Evolutionary conservation across 2,888 invertebrate species (phyloP).

Genomic region (Caradrina clavipalpis): DNA sequence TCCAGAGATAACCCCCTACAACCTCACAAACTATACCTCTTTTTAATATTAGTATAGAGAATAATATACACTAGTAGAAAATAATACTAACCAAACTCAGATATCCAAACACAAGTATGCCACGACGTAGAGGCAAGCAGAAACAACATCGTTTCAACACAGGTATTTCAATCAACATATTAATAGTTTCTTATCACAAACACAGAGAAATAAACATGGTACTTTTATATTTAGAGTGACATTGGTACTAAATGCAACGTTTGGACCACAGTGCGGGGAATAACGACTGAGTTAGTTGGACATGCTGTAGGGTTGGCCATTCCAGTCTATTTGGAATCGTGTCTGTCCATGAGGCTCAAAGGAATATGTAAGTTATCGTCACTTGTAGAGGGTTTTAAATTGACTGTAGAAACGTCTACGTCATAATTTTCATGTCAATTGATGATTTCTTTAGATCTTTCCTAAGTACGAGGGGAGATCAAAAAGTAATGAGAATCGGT

Average conservation of each 20-base stretch:
- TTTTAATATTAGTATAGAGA: too few species aligned
- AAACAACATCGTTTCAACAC: constrained; percentile 56
- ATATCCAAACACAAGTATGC: constrained; percentile 56
- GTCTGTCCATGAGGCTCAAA: neutral
- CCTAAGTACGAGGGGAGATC: too few species aligned
- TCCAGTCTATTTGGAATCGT: neutral
- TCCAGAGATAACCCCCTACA: too few species aligned
- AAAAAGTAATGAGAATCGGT: too few species aligned
- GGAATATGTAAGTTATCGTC: neutral
- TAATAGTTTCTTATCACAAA: neutral
- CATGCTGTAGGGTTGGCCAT: constrained; percentile 38
- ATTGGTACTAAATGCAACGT: constrained; percentile 33
- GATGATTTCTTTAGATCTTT: too few species aligned
- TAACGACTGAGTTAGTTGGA: constrained; percentile 40
- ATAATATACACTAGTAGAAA: neutral
- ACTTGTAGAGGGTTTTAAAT: neutral
- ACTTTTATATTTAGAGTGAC: constrained; percentile 7
- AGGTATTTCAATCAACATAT: constrained; percentile 60
- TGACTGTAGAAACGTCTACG: too few species aligned
- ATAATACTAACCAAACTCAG: constrained; percentile 54
- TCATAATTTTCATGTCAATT: too few species aligned
- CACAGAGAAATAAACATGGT: constrained; percentile 27
- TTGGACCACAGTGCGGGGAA: constrained; percentile 15
- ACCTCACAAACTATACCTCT: too few species aligned
- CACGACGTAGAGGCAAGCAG: constrained; percentile 54